A percentile compares a stretch with the other conserved stretches of the same genome.
Conservation (phyloP, 1,140 invertebrate genomes). For the Formica selysi region DNA sequence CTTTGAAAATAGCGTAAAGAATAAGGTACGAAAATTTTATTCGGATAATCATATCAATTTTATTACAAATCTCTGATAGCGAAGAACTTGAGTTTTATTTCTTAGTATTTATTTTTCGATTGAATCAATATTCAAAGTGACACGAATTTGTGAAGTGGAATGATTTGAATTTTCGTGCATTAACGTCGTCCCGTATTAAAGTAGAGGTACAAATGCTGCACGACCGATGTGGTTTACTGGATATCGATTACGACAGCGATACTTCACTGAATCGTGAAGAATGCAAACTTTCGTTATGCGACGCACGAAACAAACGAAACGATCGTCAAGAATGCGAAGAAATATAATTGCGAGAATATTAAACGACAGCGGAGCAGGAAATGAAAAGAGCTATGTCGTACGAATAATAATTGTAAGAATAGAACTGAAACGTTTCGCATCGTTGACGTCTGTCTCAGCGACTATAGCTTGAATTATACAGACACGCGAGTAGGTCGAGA, state of each 20-base stretch:
- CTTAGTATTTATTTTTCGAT: neutral
- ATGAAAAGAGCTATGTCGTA: neutral
- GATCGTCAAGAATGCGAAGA: neutral
- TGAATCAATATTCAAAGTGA: neutral
- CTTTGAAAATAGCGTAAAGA: neutral
- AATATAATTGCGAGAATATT: neutral
- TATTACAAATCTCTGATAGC: neutral
- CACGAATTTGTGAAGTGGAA: neutral
- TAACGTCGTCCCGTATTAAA: neutral
- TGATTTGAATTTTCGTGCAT: neutral
- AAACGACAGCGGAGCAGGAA: neutral
- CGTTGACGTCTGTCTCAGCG: neutral
- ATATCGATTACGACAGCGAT: conserved; percentile 36
- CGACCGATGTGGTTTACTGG: conserved; percentile 1
- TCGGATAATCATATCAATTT: neutral
- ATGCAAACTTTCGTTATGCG: neutral
- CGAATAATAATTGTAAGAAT: conserved; percentile 36
- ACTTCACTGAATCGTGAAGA: neutral
- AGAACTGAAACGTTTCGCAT: neutral
- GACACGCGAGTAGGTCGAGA: conserved; percentile 42
- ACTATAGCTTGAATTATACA: conserved; percentile 36
- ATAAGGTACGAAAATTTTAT: neutral
- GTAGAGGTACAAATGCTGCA: neutral
- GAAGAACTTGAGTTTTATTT: neutral
- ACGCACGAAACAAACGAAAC: neutral